Conservation (phyloP, 2,113 vertebrate species). For the Merops nubicus region DNA sequence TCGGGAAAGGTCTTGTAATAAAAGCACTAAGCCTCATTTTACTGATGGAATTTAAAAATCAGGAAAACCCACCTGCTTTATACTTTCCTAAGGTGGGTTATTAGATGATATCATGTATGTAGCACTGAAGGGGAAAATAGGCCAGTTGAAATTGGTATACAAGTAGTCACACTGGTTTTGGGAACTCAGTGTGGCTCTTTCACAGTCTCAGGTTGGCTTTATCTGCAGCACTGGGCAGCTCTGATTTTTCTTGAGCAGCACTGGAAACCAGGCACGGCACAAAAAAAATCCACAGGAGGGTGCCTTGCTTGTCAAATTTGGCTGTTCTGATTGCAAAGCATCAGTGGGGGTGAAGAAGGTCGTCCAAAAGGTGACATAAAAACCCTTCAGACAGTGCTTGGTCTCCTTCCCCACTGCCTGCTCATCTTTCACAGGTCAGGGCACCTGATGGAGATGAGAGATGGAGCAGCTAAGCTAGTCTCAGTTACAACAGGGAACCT, state of each 20-base stretch:
- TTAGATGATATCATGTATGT: neutral
- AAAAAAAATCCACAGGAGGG: neutral
- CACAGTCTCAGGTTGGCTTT: neutral
- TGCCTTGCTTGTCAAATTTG: neutral
- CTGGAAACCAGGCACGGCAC: neutral
- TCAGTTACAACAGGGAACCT: neutral
- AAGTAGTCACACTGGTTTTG: neutral
- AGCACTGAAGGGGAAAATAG: neutral
- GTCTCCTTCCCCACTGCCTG: too few species aligned
- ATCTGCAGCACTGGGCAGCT: neutral
- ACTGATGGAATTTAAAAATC: conserved; percentile 16
- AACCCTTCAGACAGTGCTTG: neutral
- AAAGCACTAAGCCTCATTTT: conserved; percentile 1
- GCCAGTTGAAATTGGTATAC: neutral
- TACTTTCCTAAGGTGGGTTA: neutral
- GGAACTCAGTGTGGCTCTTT: neutral
- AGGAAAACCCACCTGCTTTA: neutral
- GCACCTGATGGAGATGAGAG: conserved; percentile 24
- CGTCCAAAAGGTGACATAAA: neutral
- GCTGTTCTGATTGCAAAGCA: neutral
- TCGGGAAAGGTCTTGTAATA: conserved; percentile 33
- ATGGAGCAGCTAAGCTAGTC: neutral
- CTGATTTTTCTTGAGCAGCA: neutral
- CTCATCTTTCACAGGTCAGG: conserved; percentile 30
- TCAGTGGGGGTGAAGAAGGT: neutral